phyloP scores from a whole-genome alignment of 2,888 invertebrate genomes.

The Tridacna gigas region DNA sequence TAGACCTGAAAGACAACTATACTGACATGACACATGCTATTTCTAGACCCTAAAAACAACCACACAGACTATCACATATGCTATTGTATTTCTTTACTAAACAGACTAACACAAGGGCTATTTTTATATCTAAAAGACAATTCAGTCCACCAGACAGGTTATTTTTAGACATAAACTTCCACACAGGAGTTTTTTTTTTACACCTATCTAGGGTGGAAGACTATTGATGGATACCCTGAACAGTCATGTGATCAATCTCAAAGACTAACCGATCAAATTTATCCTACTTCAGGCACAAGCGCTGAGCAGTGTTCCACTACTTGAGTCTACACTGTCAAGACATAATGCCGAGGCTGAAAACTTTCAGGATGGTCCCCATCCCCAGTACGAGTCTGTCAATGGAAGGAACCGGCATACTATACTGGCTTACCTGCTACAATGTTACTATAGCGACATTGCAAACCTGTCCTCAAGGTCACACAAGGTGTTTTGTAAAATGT shows the following conservation, averaged over 20 bases:
- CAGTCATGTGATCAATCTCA: not conserved
- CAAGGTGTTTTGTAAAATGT: conserved; percentile 87
- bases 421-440: conserved; percentile 94
- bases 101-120: too few species aligned
- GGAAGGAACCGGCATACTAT: conserved; percentile 92
- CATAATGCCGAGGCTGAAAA: conserved; percentile 95
- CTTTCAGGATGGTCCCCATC: conserved; percentile 95
- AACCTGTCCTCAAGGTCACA: conserved; percentile 88
- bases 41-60: too few species aligned
- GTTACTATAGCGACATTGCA: conserved; percentile 94
- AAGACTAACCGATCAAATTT: not conserved
- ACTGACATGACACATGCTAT: too few species aligned
- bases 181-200: too few species aligned
- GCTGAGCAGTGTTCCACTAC: conserved; percentile 91
- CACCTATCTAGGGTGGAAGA: too few species aligned
- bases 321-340: conserved; percentile 93
- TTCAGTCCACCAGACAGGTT: too few species aligned
- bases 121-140: too few species aligned
- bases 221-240: too few species aligned
- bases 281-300: conserved; percentile 88
- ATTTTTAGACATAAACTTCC: too few species aligned
- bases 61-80: too few species aligned
- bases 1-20: too few species aligned
- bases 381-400: conserved; percentile 94
- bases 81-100: too few species aligned